Evolutionary conservation across 2,113 vertebrate species (phyloP), one percentile per base, ranked within the genome.

Genomic region (Orthonyx spaldingii): DNA sequence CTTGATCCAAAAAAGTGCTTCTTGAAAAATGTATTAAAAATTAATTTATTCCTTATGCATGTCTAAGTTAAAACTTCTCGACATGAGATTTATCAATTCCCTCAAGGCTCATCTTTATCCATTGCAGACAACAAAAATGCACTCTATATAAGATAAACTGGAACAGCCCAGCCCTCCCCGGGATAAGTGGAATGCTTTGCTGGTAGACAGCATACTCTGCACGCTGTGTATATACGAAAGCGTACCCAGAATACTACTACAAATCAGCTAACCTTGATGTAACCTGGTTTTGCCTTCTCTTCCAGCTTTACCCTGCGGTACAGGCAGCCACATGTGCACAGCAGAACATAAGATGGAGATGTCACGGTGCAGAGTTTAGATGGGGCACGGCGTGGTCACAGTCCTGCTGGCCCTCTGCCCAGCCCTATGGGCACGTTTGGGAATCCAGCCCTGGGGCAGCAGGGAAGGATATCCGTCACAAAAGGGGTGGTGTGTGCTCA

Each of bases 1-100:
- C 91, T 76, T 9, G 7, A 97, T 95, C 89, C 92, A 94, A 94
- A 93, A 91, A 94, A 93, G 30, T 74, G 52, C 71, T 96, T 91
- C 95, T 97, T 95, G 84, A 95, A 95, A 96, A 96, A 93, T 89
- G 74, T 91, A 97, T 96, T 96, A 94, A 97, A 96, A 94, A 96
- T 87, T 94, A 95, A 96, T 95, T 86, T 97, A 86, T 95, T 96
- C 95, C 95, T 91, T 87, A 89, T 96, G 94, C 56, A 77, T 41
- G 72, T 91, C 65, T 92, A 86, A 90, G 81, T 88, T 91, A 84
- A 94, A 94, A 33, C 33, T 89, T 95, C 64, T 96, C 7, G 0
- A 65, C 57, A 61, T 89, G 61, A 87, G 49, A 64, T 94, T 96
- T 95, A 91, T 91, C 86, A 91, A 53, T 56, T 93, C 96, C 80